Base-by-base conservation (phyloP, 1,140 invertebrate species). In the Eupeodes corollae region DNA sequence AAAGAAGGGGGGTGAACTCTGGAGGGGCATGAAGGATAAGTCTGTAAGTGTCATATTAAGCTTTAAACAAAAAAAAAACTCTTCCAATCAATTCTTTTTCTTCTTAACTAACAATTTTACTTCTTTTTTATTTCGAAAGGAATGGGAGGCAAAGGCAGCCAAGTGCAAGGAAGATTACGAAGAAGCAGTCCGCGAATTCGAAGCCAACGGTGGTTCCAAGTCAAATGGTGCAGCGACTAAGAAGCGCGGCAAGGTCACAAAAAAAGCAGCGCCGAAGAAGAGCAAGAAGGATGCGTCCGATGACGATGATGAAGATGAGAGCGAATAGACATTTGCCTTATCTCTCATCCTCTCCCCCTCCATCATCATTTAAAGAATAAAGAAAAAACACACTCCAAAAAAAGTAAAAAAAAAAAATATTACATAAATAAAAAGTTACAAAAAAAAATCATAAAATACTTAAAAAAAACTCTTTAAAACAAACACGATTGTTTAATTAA, bases 91-190 rank as follows among this genome's bases (percentile, higher is more conserved):
- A 26, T 26, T 26, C 8, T 8, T 26, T 26, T 26, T 26, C 21
- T 8, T 26, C 8, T 26, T 8, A 5, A 5, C 21, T 8, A 37
- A 37, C 13, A 37, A 37, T 37, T 37, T 37, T 37, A 3, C 35
- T 30, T 49, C 15, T 5, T 46, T 47, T 44, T 40, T 32, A 6
- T 21, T 14, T 35, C 31, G 9, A 31, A 56, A 89, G 83, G 85
- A 93, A 76, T 97, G 88, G 86, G 91, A 96, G 63, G 78, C 83
- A 37, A 88, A 89, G 67, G 85, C 86, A 1, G 75, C 71, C 16
- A 84, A 89, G 63, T 76, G 80, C 1, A 95, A 94, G 71, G 83
- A 90, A 61, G 82, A 87, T 47, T 96, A 96, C 64, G 75, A 80
- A 41, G 72, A 78, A 56, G 86, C 83, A 1, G 91, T 96, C 81